Base-by-base conservation (phyloP, 1,140 invertebrate genomes). In the Orchesella cincta region DNA sequence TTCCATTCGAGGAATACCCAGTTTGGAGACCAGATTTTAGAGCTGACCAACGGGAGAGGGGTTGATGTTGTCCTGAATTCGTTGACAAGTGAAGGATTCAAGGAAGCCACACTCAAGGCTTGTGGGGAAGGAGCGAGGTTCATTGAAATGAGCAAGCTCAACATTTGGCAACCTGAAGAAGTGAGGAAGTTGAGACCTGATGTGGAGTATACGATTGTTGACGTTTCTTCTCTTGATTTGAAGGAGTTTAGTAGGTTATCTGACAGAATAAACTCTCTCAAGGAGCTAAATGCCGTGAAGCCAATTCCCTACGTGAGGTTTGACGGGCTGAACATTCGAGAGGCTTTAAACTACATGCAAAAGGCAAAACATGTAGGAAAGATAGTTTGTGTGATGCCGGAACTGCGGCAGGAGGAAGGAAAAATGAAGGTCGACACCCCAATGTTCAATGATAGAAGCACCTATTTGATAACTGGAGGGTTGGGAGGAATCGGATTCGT, bases 51-150 rank as follows among this genome's bases (percentile, higher is more conserved):
- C 1, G 74, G 74, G 3, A 23, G 26, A n/a, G 74, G 74, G 23
- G 35, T 76, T 12, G 74, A 76, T 31, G 28, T 76, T 35, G 74
- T 76, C 3, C 51, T 76, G 18, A 76, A 76, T 57, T 62, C 74
- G 34, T 26, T 76, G 8, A 76, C 74, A 12, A 46, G 51, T 36
- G 36, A 76, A 35, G 74, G 74, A 14, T 76, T 76, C 74, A 76
- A 76, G 35, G 74, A 76, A 36, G 74, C 74, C 23, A 76, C 46
- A 28, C 57, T 76, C 16, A 34, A n/a, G 29, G 51, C 29, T 36
- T 76, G 74, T 18, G 54, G 20, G 2, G 70, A 36, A 29, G 39
- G 71, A 8, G 62, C 62, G 14, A 26, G 62, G 33, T 67, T 67
- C 33, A 31, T 67, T 2, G 74, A 76, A 76, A 62, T 76, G 74